Evolutionary conservation across 2,797 vertebrate genomes (phyloP), one percentile per base, ranked within the genome.

Genomic region (Muscicapa striata): DNA sequence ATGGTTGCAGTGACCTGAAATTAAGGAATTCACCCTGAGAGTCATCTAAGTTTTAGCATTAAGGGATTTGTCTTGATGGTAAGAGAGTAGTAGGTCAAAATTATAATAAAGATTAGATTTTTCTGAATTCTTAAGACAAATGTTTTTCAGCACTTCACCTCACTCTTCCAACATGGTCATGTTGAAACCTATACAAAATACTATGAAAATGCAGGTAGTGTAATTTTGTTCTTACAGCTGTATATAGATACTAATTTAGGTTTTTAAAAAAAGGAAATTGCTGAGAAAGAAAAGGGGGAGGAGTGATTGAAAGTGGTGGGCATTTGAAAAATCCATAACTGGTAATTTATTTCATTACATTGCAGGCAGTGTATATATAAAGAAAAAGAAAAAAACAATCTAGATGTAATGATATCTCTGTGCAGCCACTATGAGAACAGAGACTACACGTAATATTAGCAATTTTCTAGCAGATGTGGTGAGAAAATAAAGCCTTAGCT

Each of bases 391-490:
- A 43, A 34, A 40, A 21, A 4, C 0, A 15, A 4, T 61, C 48
- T 90, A 15, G 6, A 55, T 66, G 21, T 70, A 84, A 85, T 64
- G 54, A 36, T 87, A 90, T 67, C 29, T 88, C 63, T 82, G 18
- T 45, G 16, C 13, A 79, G 10, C 26, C 22, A 23, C 46, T 84
- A 23, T 41, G 85, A 75, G 38, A 57, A 62, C 68, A 72, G 68
- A 95, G 61, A 52, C 68, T 85, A 24, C 24, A 46, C 77, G 17
- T 66, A 77, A 80, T 89, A 87, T 67, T 79, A 81, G 9, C 32
- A 82, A 70, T 93, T 86, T 92, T 11, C 61, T 90, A 67, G 63
- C 45, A 93, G 85, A 88, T 3, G 11, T 48, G 68, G 45, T 76
- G n/a, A 89, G 58, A 6, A 92, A 92, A 92, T 83, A 57, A 79